Conservation (phyloP, 2,113 vertebrate species). For the human (Homo sapiens) region GRCh38 chr1:208667501-208668000, state of each 20-base stretch:
- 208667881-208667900: neutral
- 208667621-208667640: neutral
- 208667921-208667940: neutral
- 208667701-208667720: neutral
- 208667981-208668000: neutral
- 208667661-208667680: neutral
- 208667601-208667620: neutral
- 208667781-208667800: neutral
- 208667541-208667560: neutral
- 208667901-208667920: neutral
- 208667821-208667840: neutral
- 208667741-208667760: neutral
- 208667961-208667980: neutral
- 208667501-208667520: neutral
- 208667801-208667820: neutral
- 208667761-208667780: neutral
- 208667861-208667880: neutral
- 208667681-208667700: neutral
- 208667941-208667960: neutral
- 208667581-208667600: neutral
- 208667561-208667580: neutral
- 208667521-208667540: neutral
- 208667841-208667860: neutral
- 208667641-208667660: neutral
- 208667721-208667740: neutral